Evolutionary conservation across 2,797 vertebrate genomes (phyloP), one percentile per base, ranked within the genome.

Genomic region (Neosilurus mollespiculum): DNA sequence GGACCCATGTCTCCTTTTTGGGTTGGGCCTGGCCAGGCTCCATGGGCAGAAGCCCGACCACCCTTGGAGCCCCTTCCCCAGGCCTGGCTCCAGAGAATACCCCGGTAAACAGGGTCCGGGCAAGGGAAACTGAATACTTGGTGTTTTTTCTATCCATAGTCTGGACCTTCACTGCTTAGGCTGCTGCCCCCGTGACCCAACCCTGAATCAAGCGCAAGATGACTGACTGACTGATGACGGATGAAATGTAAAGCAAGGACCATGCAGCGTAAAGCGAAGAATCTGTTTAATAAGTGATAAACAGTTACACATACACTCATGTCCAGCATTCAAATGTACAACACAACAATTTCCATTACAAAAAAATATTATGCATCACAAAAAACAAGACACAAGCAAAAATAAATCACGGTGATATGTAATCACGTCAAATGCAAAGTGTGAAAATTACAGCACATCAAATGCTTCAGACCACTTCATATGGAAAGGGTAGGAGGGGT

Each of bases 201-300:
- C 43, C 8, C 43, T 43, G 43, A 3, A 43, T 8, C 8, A 43
- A 43, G 8, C 43, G 43, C 4, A 43, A 43, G 43, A 43, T 43
- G 43, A 43, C 43, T 43, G 43, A 43, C 4, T 43, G 43, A 43
- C 30, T 30, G 30, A 30, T 30, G 43, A 43, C 4, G 11, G 8
- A 18, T 26, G 18, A 56, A 20, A 66, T 66, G 1, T 37, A 65
- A 58, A 82, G 53, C 9, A 51, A 49, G 18, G 43, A 18, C 16
- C 61, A 43, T 43, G 8, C 4, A 18, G 34, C 9, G 2, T 77
- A 73, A 82, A 26, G 66, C 30, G 70, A 62, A 82, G 2, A 69
- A 58, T 82, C 73, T 72, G 73, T 88, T 88, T 88, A 88, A 83
- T 88, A 76, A 78, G 67, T 80, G 66, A 84, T 80, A 80, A 87